Evolutionary conservation across 1,140 invertebrate species (phyloP), one percentile per base, ranked within the genome.

Genomic region (Ruditapes philippinarum): DNA sequence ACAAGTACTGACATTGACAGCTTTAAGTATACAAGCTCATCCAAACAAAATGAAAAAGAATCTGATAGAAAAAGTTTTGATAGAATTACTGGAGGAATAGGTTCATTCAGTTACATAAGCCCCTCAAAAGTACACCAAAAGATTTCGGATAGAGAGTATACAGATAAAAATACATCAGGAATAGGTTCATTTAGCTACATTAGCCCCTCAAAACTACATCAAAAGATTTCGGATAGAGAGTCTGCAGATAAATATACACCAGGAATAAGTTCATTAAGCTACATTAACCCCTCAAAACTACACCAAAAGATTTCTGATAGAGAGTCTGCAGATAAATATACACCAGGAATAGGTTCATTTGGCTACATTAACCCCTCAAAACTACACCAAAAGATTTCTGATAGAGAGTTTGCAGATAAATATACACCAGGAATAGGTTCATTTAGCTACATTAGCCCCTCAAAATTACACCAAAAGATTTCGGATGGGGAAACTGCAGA

Each of bases 381-480:
- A 79, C 49, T 51, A 31, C 51, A 51, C 28, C 28, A 84, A 19
- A 68, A 70, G 19, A 33, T 73, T 12, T 22, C 28, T 14, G 65
- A 84, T 25, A 84, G 62, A 49, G 62, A 73, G 65, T 36, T 11
- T 0, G n/a, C 54, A 60, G 54, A 25, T 33, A 36, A 36, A 57
- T 65, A 42, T 62, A 25, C 57, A 28, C 81, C 60, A 28, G 65
- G 65, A n/a, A 60, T 73, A 22, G 79, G 79, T 40, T 11, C 79
- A 33, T 82, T 82, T 51, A 84, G 81, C 45, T 84, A 68, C n/a
- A 84, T 31, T 33, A 12, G 62, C 11, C 81, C 62, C 70, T 73
- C 81, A 49, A 31, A 73, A 84, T 31, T 84, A 14, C 33, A 42
- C 25, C n/a, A 82, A 65, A 70, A 70, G 22, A 49, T 49, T 7